Percentiles rank a stretch among this genome's conserved stretches.
phyloP scores from a whole-genome alignment of 2,797 vertebrate genomes.

The Paedocypris micromegethes region DNA sequence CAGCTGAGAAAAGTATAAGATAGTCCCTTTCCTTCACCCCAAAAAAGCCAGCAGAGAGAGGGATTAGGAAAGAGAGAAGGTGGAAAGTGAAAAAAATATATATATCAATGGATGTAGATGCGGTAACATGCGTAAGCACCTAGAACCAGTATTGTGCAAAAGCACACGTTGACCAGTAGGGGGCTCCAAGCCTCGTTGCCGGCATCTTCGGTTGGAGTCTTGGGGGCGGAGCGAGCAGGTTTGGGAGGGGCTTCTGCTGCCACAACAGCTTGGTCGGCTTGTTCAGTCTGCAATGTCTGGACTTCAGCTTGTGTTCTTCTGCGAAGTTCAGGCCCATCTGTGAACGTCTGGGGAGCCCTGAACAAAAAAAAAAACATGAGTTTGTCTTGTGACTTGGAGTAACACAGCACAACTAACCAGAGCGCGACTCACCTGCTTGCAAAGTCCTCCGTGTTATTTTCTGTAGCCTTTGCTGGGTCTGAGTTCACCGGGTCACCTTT shows the following conservation, averaged over 20 bases:
- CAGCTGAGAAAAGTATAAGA: slow-evolving; percentile 21
- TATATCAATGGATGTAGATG: slow-evolving; percentile 87
- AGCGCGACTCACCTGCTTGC: slow-evolving; percentile 53
- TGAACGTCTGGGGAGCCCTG: slow-evolving; percentile 15
- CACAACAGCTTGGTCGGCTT: slow-evolving; percentile 40
- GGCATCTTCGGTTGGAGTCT: slow-evolving; percentile 30
- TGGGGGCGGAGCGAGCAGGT: slow-evolving; percentile 43
- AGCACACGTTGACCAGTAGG: slow-evolving; percentile 79
- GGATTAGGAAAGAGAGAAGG: slow-evolving; percentile 39
- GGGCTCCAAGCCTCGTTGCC: slow-evolving; percentile 75
- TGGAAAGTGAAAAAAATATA: slow-evolving; percentile 7
- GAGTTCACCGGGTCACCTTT: slow-evolving; percentile 48
- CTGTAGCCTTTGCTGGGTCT: slow-evolving; percentile 55
- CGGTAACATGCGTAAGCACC: slow-evolving; percentile 90
- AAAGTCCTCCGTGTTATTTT: slow-evolving; percentile 48
- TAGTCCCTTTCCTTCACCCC: slow-evolving; percentile 21
- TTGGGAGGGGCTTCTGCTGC: slow-evolving; percentile 44
- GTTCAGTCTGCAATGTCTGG: slow-evolving; percentile 3
- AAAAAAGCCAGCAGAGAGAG: slow-evolving; percentile 25
- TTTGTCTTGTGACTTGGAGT: neutral
- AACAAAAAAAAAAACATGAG: neutral
- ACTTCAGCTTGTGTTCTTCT: slow-evolving; percentile 60
- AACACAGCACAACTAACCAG: neutral
- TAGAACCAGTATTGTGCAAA: slow-evolving; percentile 82
- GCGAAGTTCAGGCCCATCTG: slow-evolving; percentile 68